Percentiles rank a stretch among this genome's conserved stretches.
Conservation (phyloP, 2,888 invertebrate genomes). For the Spicauda simplicius region DNA sequence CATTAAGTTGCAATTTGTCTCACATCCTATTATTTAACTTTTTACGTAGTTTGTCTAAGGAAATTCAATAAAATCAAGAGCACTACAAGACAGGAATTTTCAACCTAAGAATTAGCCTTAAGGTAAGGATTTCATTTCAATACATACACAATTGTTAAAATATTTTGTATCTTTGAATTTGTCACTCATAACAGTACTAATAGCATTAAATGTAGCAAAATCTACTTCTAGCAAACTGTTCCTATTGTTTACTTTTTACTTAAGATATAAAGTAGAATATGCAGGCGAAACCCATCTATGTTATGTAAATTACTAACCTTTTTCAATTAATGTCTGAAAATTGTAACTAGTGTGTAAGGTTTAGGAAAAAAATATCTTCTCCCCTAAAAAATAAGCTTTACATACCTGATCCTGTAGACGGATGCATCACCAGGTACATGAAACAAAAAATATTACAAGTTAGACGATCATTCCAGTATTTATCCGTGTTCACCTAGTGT, state of each 20-base stretch:
- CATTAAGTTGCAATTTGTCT: not conserved
- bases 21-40: not conserved
- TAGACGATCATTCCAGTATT: not conserved
- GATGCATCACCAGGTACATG: conserved; percentile 55
- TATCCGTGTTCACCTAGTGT: not conserved
- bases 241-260: conserved; percentile 24
- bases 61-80: not conserved
- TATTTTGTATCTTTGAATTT: not conserved
- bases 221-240: conserved; percentile 30
- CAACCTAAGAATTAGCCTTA: not conserved
- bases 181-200: not conserved
- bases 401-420: conserved; percentile 75
- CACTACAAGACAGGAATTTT: not conserved
- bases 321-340: conserved; percentile 5
- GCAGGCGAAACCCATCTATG: conserved; percentile 23
- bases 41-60: not conserved
- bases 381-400: conserved; percentile 42
- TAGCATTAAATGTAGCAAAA: conserved; percentile 22
- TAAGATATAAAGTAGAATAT: conserved; percentile 13
- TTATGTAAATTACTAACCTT: conserved; percentile 22
- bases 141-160: not conserved
- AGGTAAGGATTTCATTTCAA: not conserved
- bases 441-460: conserved; percentile 56
- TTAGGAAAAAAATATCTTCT: conserved; percentile 4
- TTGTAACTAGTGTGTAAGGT: conserved; percentile 1